These are phyloP conservation scores for Drosophila formosana DNA, from an alignment of 2,888 invertebrate species.

Conservation along the genomic window DNA sequence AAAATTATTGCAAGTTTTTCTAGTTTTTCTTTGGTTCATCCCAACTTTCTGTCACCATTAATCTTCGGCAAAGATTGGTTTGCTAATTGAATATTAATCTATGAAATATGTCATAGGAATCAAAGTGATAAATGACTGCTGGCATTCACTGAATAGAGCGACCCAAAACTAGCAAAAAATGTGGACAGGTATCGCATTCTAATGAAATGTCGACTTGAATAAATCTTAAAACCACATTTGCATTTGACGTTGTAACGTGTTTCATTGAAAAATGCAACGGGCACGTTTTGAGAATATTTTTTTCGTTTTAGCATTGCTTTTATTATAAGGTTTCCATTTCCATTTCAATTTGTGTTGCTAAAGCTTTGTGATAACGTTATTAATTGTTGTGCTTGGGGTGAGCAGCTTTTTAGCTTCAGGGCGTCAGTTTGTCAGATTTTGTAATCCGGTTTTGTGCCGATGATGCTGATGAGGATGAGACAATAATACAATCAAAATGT, in stretches of 20 bases:
- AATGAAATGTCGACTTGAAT: constrained; percentile 46
- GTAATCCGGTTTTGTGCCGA: constrained; percentile 14
- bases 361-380: constrained; percentile 43
- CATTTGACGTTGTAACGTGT: constrained; percentile 60
- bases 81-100: constrained; percentile 40
- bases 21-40: neutral
- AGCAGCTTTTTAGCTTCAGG: constrained; percentile 27
- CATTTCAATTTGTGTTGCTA: constrained; percentile 13
- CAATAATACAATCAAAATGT: constrained; percentile 15
- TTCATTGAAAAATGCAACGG: constrained; percentile 52
- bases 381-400: constrained; percentile 40
- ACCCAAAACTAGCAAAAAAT: constrained; percentile 29
- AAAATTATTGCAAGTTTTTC: neutral
- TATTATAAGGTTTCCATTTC: constrained; percentile 29
- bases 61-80: constrained; percentile 26
- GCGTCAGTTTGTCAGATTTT: constrained; percentile 29
- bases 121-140: constrained; percentile 56
- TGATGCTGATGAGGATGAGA: constrained; percentile 16
- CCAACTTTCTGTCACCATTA: constrained; percentile 31
- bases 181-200: constrained; percentile 36
- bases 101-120: constrained; percentile 48
- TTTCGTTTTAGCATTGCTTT: constrained; percentile 15
- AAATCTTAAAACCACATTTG: constrained; percentile 54
- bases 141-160: constrained; percentile 12
- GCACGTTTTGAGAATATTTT: constrained; percentile 27